A percentile compares a stretch with the other conserved stretches of the same genome.
Conservation (phyloP, 2,888 invertebrate genomes). For the Celastrina argiolus region DNA sequence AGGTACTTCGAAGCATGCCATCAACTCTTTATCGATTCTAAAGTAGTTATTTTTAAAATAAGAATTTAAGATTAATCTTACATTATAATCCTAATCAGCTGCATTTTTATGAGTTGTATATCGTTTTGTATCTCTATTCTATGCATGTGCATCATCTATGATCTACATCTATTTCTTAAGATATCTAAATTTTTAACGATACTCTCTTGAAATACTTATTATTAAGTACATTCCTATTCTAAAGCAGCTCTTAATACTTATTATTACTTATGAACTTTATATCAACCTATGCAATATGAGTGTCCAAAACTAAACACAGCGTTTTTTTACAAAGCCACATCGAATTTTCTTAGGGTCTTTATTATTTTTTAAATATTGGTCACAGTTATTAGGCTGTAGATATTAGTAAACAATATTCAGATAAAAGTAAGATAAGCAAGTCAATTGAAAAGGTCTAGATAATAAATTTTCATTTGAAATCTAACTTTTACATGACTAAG, state of each 20-base stretch:
- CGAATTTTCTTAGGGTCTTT: conserved; percentile 29
- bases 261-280: background rate
- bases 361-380: background rate
- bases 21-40: background rate
- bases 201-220: background rate
- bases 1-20: background rate
- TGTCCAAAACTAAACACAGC: background rate
- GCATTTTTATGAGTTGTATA: background rate
- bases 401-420: background rate
- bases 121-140: background rate
- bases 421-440: background rate
- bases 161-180: background rate
- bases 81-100: background rate
- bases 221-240: background rate
- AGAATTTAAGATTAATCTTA: background rate
- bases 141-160: background rate
- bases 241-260: background rate
- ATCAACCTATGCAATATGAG: background rate
- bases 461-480: no score
- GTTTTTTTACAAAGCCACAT: conserved; percentile 28
- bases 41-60: conserved; percentile 8
- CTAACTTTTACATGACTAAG: no score
- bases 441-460: background rate
- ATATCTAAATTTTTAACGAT: background rate
- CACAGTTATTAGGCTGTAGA: conserved; percentile 1